A percentile compares a stretch with the other conserved stretches of the same genome.
Conservation (phyloP, 2,113 vertebrate species). For the Cyanoderma ruficeps region DNA sequence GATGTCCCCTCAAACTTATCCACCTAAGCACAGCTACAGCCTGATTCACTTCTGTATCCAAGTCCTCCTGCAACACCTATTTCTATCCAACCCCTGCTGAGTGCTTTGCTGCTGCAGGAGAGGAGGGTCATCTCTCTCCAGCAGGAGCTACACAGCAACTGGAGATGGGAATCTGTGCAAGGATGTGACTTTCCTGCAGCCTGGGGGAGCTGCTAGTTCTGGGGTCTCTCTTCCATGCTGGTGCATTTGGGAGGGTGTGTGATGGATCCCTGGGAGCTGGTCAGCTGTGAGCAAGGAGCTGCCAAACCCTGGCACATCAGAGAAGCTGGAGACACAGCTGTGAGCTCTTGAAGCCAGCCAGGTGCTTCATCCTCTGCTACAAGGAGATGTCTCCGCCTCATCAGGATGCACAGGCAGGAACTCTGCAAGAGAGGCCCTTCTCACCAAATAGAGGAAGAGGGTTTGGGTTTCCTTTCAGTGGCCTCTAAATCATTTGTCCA, state of each 20-base stretch:
- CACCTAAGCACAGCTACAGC: not conserved
- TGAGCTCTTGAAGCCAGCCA: not conserved
- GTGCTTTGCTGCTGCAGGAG: not conserved
- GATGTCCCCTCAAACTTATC: not conserved
- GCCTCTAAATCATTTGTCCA: conserved; percentile 41
- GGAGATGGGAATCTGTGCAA: not conserved
- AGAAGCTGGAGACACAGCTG: not conserved
- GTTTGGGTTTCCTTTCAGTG: conserved; percentile 19
- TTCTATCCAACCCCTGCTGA: not conserved
- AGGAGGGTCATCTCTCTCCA: not conserved
- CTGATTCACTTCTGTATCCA: not conserved
- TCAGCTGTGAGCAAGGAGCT: not conserved
- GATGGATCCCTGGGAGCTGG: not conserved
- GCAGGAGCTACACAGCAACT: not conserved
- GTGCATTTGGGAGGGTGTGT: not conserved
- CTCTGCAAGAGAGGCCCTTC: not conserved
- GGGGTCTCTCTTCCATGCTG: not conserved
- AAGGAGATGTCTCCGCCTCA: not conserved
- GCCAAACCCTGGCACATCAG: not conserved
- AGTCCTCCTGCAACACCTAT: not conserved
- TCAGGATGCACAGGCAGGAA: not conserved
- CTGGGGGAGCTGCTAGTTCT: not conserved
- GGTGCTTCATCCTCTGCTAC: not conserved
- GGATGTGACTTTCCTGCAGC: not conserved
- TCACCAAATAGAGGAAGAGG: not conserved